Base-by-base conservation (phyloP, 2,888 invertebrate species). In the Magallana nippona region DNA sequence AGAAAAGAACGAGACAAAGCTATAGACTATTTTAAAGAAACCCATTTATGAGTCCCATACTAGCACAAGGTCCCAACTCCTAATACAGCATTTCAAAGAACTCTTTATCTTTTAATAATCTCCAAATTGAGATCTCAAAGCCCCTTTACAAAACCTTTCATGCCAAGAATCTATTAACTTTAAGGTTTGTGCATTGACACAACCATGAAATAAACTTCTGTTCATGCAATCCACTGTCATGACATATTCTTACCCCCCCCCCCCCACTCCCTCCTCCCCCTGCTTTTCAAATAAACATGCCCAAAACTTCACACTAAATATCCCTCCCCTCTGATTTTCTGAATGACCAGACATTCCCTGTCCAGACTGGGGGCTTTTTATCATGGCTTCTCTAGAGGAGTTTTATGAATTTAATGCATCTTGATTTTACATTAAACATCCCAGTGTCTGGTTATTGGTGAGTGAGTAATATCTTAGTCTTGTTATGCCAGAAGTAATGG, bases 401-500 rank as follows among this genome's bases (percentile, higher is more conserved):
- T 27, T 71, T 71, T 71, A 71, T 71, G 27, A 71, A 71, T 27
- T 71, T 71, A 71, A 71, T 71, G 71, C 71, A 17, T 27, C 32
- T 71, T 27, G 22, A 27, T 27, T 71, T 71, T 27, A 71, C 32
- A 71, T 22, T 22, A 32, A 15, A 71, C 32, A 11, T 71, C 71
- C 71, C 71, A 27, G 27, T 13, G 27, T 5, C 13, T 15, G 71
- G 22, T 71, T 27, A 27, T 13, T 60, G n/a, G 71, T 27, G 71
- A 71, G 71, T 71, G 22, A 71, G 71, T 71, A 11, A 32, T 27
- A 27, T 71, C 22, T 44, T 27, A 19, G 27, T 71, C 27, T 27
- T 71, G 71, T 71, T 71, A 71, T 71, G 71, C 71, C 71, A 71
- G 15, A 71, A 15, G n/a, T 27, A 71, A 71, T 71, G 71, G 71